These are phyloP conservation scores for Exaiptasia diaphana DNA, from an alignment of 64 coral and sea anemone genomes.

Conservation along the genomic window DNA sequence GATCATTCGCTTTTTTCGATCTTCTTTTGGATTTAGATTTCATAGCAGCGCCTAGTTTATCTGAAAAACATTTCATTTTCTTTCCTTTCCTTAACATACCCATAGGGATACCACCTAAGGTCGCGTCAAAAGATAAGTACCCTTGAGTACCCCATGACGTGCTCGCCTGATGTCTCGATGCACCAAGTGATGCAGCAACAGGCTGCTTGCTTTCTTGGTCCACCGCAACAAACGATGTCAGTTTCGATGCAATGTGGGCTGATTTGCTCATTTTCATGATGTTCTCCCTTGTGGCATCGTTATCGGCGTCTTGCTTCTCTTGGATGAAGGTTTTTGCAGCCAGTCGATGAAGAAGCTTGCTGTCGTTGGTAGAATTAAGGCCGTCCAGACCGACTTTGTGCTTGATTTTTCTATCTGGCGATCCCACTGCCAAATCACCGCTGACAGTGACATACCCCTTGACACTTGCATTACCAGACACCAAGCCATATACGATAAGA, in stretches of 20 bases:
- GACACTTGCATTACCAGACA: no score
- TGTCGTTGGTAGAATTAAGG: background rate
- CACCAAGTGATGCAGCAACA: no score
- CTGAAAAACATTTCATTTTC: background rate
- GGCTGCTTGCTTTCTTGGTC: slow-evolving; percentile 11
- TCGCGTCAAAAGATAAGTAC: no score
- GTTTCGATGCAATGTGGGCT: slow-evolving; percentile 27
- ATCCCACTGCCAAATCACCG: background rate
- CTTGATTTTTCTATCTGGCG: background rate
- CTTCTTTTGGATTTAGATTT: no score
- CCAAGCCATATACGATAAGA: slow-evolving; percentile 43
- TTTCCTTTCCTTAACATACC: background rate
- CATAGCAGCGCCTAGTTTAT: no score
- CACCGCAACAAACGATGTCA: slow-evolving; percentile 50
- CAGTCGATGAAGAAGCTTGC: slow-evolving; percentile 28
- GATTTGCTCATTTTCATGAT: slow-evolving; percentile 30
- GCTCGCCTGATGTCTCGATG: no score
- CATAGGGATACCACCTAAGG: no score
- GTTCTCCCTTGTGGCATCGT: background rate
- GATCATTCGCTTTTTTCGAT: no score
- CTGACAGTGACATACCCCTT: background rate
- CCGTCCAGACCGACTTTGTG: background rate
- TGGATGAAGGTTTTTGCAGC: slow-evolving; percentile 69
- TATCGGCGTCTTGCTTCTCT: background rate
- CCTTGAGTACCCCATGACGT: no score